Evolutionary conservation across 2,113 vertebrate genomes (phyloP).

Genomic region (Microcebus ravelobensis): DNA sequence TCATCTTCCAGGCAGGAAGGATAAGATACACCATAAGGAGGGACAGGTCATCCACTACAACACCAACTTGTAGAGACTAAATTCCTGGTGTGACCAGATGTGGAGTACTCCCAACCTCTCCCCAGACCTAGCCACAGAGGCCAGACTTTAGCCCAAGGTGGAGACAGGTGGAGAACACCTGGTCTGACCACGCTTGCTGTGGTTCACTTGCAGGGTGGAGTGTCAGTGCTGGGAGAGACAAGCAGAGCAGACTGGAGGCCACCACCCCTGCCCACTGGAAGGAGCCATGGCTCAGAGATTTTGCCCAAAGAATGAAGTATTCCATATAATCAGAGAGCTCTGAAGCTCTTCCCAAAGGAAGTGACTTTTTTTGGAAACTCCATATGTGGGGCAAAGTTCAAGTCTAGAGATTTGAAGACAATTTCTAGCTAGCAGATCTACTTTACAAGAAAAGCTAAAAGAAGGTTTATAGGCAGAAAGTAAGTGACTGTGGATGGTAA

Average conservation of each 20-base stretch:
- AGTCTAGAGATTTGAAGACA: background rate
- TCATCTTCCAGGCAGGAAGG: background rate
- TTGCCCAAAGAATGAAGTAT: background rate
- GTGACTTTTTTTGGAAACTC: background rate
- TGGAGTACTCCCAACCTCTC: background rate
- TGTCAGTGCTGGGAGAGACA: background rate
- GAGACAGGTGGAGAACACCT: background rate
- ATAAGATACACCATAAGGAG: background rate
- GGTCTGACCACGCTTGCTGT: background rate
- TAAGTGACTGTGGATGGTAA: background rate
- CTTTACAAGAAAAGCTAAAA: background rate
- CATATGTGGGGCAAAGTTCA: background rate
- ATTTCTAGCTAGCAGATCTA: background rate
- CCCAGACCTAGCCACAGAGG: background rate
- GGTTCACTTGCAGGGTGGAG: background rate
- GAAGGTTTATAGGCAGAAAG: background rate
- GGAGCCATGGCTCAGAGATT: background rate
- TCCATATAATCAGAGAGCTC: background rate
- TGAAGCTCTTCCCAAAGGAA: background rate
- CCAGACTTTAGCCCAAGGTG: too few species aligned
- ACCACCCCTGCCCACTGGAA: background rate
- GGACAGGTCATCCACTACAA: background rate
- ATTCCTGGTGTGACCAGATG: background rate
- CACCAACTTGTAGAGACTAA: background rate
- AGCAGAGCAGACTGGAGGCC: background rate